phyloP scores from a whole-genome alignment of 1,140 invertebrate genomes.

The Diplogasteroides magnus region DNA sequence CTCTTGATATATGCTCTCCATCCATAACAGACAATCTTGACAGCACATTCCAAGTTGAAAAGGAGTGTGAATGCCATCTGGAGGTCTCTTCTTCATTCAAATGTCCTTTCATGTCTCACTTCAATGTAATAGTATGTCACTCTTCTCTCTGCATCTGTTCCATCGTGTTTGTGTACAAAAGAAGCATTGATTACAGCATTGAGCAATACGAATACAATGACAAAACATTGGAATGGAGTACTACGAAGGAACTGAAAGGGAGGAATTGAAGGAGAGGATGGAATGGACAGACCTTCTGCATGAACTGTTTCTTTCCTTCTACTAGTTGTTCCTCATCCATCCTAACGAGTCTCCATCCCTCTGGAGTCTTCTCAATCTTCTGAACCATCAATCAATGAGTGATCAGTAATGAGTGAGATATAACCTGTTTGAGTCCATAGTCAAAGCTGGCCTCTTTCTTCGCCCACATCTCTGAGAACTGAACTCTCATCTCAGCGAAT shows the following conservation, averaged over 20 bases:
- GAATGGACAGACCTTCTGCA: constrained; percentile 23
- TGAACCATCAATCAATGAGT: constrained; percentile 47
- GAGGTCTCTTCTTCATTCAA: constrained; percentile 20
- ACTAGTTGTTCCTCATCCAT: constrained; percentile 58
- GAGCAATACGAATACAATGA: constrained; percentile 85
- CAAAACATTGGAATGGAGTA: constrained; percentile 74
- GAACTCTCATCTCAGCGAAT: constrained; percentile 98
- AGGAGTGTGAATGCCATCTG: constrained; percentile 66
- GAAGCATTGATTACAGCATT: constrained; percentile 92
- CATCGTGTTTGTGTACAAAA: constrained; percentile 88
- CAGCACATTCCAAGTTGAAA: constrained; percentile 85
- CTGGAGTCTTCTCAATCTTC: constrained; percentile 66
- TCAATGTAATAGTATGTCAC: constrained; percentile 87
- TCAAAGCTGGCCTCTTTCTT: constrained; percentile 61
- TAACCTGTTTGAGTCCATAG: constrained; percentile 45
- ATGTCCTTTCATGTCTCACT: constrained; percentile 33
- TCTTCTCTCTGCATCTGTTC: constrained; percentile 65
- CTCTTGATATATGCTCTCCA: constrained; percentile 87
- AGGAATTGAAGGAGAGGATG: neutral
- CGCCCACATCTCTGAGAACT: constrained; percentile 99
- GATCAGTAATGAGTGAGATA: constrained; percentile 1
- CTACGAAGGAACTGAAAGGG: constrained; percentile 70
- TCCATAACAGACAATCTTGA: constrained; percentile 96
- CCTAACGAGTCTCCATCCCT: constrained; percentile 45
- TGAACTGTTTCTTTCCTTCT: constrained; percentile 23